Base-by-base conservation (phyloP, 2,888 invertebrate genomes). In the Monopis laevigella region DNA sequence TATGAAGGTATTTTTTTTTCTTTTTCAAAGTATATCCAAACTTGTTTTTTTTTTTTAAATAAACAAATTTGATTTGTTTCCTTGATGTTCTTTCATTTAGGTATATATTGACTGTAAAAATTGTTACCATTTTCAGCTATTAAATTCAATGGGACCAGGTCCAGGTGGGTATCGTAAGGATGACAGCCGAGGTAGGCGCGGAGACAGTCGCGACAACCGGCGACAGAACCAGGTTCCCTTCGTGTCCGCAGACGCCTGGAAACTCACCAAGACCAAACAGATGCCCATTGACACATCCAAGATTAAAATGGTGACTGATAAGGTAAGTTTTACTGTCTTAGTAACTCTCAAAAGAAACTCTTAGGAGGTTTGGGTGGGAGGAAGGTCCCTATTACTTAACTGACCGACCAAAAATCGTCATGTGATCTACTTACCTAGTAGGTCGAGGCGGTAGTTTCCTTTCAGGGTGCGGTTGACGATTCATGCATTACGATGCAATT, bases 111-210 rank as follows among this genome's bases (percentile, higher is more conserved):
- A n/a, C n/a, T n/a, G n/a, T n/a, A n/a, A n/a, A n/a, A n/a, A n/a
- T n/a, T n/a, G n/a, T n/a, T n/a, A n/a, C n/a, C n/a, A 17, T 32
- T n/a, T 36, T 34, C 46, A 77, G 78, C 48, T 77, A 24, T 72
- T 77, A 69, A 77, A 80, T 8, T 36, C 36, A 1, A 62, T 65
- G 53, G 62, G 36, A 10, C n/a, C 21, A n/a, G 12, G 14, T 10
- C 13, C 2, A 12, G 32, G 32, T 32, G 14, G 65, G 4, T 62
- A 63, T 14, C 82, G 84, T 18, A 82, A 86, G 30, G 86, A 85
- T 45, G 88, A 88, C 43, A 87, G 28, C 8, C 24, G 24, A 5
- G 24, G 24, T 5, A 21, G 8, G 24, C 5, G 24, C 6, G 29
- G 36, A n/a, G 36, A 21, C 11, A 12, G 16, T 18, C 21, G 36